Conservation (phyloP, 2,797 vertebrate genomes). For the Peromyscus melanophrys region DNA sequence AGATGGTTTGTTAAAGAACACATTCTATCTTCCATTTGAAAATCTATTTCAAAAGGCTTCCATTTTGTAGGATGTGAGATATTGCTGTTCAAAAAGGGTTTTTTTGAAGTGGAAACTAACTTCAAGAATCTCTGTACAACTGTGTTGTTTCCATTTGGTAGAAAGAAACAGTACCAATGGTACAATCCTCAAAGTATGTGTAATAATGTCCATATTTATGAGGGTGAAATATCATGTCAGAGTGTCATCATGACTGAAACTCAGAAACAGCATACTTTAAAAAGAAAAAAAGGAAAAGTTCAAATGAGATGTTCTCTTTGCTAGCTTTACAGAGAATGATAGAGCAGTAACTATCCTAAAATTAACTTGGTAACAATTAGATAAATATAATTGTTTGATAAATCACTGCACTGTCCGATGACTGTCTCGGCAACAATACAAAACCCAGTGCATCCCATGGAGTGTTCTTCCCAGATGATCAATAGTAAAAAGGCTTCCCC, state of each 20-base stretch:
- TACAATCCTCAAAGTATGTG: background rate
- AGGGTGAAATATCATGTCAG: background rate
- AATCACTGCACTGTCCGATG: background rate
- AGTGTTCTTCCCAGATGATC: conserved; percentile 18
- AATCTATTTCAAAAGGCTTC: conserved; percentile 23
- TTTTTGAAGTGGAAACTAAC: conserved; percentile 42
- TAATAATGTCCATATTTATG: background rate
- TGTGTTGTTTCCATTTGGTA: conserved; percentile 43
- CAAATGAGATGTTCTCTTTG: conserved; percentile 31
- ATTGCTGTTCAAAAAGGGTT: background rate
- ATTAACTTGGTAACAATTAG: background rate
- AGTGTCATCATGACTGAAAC: conserved; percentile 5
- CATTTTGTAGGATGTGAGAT: background rate
- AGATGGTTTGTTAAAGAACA: background rate
- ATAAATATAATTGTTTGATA: conserved; percentile 19
- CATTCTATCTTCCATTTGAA: background rate
- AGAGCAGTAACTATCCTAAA: background rate
- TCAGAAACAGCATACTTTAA: background rate
- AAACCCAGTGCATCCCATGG: conserved; percentile 41
- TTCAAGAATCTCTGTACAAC: background rate
- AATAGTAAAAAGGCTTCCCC: conserved; percentile 3
- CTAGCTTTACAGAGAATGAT: conserved; percentile 7
- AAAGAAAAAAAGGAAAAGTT: background rate
- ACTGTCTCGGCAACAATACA: background rate
- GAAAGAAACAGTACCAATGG: background rate